A percentile compares a stretch with the other conserved stretches of the same genome.
Conservation (phyloP, 2,113 vertebrate species). For the Campylomormyrus tamandua region DNA sequence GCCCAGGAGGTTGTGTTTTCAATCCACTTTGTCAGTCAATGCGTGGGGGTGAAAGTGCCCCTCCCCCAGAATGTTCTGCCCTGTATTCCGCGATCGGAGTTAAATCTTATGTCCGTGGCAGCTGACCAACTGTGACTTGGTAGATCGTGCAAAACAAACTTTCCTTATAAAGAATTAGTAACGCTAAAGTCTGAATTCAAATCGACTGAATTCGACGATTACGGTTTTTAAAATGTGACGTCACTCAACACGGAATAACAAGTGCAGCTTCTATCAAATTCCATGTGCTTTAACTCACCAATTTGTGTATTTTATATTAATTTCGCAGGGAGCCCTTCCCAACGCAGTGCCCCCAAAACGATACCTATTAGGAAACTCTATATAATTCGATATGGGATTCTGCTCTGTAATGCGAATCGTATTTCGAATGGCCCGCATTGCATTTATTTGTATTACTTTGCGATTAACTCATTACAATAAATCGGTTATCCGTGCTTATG, state of each 20-base stretch:
- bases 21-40: not conserved
- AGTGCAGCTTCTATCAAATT: not conserved
- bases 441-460: not conserved
- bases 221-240: not conserved
- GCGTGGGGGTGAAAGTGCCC: conserved; percentile 21
- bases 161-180: not conserved
- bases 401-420: not conserved
- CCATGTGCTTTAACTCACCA: not conserved
- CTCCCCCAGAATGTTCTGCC: conserved; percentile 49
- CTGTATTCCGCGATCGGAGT: not conserved
- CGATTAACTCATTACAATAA: not conserved
- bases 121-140: not conserved
- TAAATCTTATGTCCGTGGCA: not conserved
- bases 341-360: not conserved
- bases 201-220: not conserved
- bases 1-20: not conserved
- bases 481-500: not conserved
- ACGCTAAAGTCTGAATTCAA: not conserved
- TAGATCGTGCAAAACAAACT: not conserved
- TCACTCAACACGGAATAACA: not conserved
- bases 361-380: not conserved
- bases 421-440: not conserved
- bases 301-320: not conserved
- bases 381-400: not conserved
- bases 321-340: not conserved